Conservation (phyloP, 1,140 invertebrate species). For the Leptopilina boulardi region DNA sequence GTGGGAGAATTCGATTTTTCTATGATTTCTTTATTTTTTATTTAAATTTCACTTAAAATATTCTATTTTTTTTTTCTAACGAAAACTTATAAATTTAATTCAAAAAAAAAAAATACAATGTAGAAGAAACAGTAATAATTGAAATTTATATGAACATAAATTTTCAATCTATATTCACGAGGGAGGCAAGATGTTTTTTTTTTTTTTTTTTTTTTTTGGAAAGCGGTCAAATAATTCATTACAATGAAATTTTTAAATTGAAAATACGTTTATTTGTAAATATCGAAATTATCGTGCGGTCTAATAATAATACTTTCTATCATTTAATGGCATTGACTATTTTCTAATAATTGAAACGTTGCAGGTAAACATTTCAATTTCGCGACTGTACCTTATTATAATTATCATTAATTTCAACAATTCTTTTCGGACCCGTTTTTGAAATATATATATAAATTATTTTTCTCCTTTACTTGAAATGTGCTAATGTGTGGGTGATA, state of each 20-base stretch:
- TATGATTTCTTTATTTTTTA: not conserved
- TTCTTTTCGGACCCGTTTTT: not conserved
- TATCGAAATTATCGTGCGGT: too few relatives aligned
- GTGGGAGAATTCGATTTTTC: constrained; percentile 18
- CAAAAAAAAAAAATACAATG: too few relatives aligned
- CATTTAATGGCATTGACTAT: not conserved
- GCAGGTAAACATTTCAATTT: not conserved
- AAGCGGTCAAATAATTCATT: too few relatives aligned
- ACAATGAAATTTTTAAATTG: too few relatives aligned
- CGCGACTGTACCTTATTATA: not conserved
- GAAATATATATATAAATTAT: not conserved
- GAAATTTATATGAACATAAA: too few relatives aligned
- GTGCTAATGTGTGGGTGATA: not conserved
- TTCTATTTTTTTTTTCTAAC: not conserved
- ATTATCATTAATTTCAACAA: not conserved
- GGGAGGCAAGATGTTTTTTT: too few relatives aligned
- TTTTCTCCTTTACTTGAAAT: not conserved
- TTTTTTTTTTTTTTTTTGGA: too few relatives aligned
- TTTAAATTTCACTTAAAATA: not conserved
- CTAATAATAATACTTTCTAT: too few relatives aligned
- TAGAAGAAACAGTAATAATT: too few relatives aligned
- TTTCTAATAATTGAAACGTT: not conserved
- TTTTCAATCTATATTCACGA: too few relatives aligned
- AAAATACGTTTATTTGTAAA: too few relatives aligned
- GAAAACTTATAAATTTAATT: not conserved